Evolutionary conservation across 2,797 vertebrate genomes (phyloP), one percentile per base, ranked within the genome.

Genomic region (Lophotriccus pileatus): DNA sequence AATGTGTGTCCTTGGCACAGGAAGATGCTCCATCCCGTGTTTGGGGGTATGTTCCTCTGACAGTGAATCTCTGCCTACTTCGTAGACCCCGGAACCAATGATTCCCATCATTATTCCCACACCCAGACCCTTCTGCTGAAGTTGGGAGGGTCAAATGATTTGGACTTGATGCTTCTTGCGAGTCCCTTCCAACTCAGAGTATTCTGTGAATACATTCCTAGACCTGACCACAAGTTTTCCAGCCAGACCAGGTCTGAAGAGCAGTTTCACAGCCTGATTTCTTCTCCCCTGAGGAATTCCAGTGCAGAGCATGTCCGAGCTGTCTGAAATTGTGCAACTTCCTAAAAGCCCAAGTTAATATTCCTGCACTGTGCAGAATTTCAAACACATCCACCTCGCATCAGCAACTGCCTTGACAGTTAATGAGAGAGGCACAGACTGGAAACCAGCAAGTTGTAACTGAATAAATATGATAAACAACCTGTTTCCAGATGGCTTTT

Each of bases 401-500:
- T 90, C 73, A 81, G 79, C 77, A 91, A 89, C 84, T 76, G 67
- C 2, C 91, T 96, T 97, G 94, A 90, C 94, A 92, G 95, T 93
- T 97, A 97, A 91, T 87, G 83, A 97, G 96, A 83, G 77, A 95
- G 86, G 96, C 94, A 92, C 84, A 93, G 89, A 70, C 96, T 97
- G 92, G 66, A 96, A 96, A 84, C 83, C 95, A 95, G 95, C 95
- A 96, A 98, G 95, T 97, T 60, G 91, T 90, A 97, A 98, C 95
- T 95, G 97, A 97, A 96, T 97, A 98, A 97, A 97, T 97, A 96
- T 97, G 97, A 98, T 96, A 97, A 98, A 98, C 96, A 97, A 92
- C 95, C 96, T 93, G 94, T 96, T 97, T 97, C 98, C 98, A 98
- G 98, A 98, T 98, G 98, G 98, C 96, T 97, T 96, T 63, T 84